Percentiles rank a stretch among this genome's conserved stretches.
Evolutionary conservation across 2,113 vertebrate species (phyloP).

Genomic region (Nothobranchius kuhntae): DNA sequence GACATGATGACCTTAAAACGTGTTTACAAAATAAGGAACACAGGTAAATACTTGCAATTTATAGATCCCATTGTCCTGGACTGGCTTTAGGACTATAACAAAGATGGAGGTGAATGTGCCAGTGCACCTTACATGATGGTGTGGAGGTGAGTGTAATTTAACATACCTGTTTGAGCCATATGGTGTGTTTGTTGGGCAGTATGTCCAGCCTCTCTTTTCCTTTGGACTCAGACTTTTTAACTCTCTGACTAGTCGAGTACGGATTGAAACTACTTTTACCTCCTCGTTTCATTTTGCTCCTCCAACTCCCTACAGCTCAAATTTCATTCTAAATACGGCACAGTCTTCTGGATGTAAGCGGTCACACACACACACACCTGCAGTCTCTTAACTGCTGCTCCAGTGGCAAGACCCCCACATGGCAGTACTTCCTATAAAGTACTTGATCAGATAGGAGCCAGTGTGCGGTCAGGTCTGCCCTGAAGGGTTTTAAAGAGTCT

Average conservation of each 20-base stretch:
- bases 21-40: background rate
- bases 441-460: constrained; percentile 29
- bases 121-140: too few relatives aligned
- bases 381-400: background rate
- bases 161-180: constrained; percentile 82
- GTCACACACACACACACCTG: background rate
- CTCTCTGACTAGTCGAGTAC: constrained; percentile 67
- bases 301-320: background rate
- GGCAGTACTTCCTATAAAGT: constrained; percentile 18
- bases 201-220: constrained; percentile 75
- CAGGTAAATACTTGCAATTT: rapidly evolving
- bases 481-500: background rate
- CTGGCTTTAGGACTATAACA: too few relatives aligned
- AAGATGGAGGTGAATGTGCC: too few relatives aligned
- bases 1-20: background rate
- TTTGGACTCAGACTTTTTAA: constrained; percentile 61
- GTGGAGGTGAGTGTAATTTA: background rate
- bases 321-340: constrained; percentile 22
- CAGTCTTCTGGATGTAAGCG: background rate
- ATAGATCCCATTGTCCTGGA: too few relatives aligned
- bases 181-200: constrained; percentile 67
- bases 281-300: constrained; percentile 76
- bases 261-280: constrained; percentile 83
- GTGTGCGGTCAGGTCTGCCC: constrained; percentile 1
- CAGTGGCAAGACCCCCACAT: background rate